Base-by-base conservation (phyloP, 2,113 vertebrate species). In the Pavo muticus region DNA sequence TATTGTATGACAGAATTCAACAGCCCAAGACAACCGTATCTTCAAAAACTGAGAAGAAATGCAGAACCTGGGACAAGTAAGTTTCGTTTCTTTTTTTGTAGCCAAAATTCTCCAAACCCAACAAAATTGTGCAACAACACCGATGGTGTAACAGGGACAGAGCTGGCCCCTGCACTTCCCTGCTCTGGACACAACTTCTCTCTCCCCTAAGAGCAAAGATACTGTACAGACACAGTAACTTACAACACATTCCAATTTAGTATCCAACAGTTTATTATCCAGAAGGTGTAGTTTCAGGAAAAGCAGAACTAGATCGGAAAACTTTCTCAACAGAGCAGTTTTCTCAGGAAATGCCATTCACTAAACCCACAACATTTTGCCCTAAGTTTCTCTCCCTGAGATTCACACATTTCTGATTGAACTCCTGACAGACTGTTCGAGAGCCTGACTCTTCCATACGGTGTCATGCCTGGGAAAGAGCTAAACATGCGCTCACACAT, bases 391-490 rank as follows among this genome's bases (percentile, higher is more conserved):
- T 60, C 74, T 56, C 78, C 50, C 85, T 9, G 30, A 83, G 87
- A 91, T 76, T 93, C 92, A 63, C 85, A 77, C 37, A 0, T 23
- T 25, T 2, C 54, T 4, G 1, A n/a, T 2, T 23, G 68, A 76
- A 88, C 90, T 90, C 59, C 82, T 87, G 75, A 80, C 91, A 94
- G 71, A 90, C 71, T 93, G 90, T 27, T 76, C 90, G 90, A 88
- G 39, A 93, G 64, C 72, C 71, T 83, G 67, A 45, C 37, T 20
- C 45, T 80, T 93, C 40, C 72, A 45, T 37, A 29, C 30, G 17
- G 47, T 40, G 64, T 48, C 37, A 9, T 1, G 14, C 95, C 68
- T 86, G 72, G 54, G 84, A 52, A 90, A 39, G 85, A 85, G 72
- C 63, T 76, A 59, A 88, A 70, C 37, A 39, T 2, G 3, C 0